A percentile compares a stretch with the other conserved stretches of the same genome.
These are phyloP conservation scores for Baccha elongata DNA, from an alignment of 2,888 invertebrate species.

Conservation along the genomic window DNA sequence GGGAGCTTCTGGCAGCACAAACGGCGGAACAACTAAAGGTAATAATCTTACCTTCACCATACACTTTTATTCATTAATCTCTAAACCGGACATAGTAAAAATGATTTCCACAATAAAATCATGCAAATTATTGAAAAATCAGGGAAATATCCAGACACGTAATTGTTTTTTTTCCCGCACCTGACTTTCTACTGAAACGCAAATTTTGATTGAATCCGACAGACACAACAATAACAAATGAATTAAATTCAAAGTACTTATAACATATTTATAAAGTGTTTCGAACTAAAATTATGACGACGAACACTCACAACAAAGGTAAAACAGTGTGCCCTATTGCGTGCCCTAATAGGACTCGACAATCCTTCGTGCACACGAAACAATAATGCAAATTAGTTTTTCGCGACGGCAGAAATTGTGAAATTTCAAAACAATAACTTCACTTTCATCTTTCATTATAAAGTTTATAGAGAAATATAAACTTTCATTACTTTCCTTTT, in stretches of 20 bases:
- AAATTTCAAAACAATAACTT: slow-evolving; percentile 32
- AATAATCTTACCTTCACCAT: neutral
- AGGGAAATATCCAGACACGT: neutral
- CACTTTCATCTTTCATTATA: slow-evolving; percentile 57
- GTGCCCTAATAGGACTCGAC: slow-evolving; percentile 45
- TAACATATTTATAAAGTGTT: slow-evolving; percentile 54
- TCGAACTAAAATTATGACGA: slow-evolving; percentile 49
- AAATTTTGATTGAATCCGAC: slow-evolving; percentile 45
- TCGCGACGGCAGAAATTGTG: slow-evolving; percentile 7
- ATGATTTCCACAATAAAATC: neutral
- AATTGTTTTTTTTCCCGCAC: neutral
- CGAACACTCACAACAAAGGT: slow-evolving; percentile 44
- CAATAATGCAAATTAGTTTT: slow-evolving; percentile 64
- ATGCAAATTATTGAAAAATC: too few species aligned
- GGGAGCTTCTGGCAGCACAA: slow-evolving; percentile 94
- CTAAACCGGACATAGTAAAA: neutral
- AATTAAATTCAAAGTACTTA: slow-evolving; percentile 19
- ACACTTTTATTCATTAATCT: neutral
- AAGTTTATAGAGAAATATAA: slow-evolving; percentile 43
- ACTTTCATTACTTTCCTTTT: slow-evolving; percentile 27
- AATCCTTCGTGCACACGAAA: slow-evolving; percentile 62
- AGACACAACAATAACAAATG: slow-evolving; percentile 29
- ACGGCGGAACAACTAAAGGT: slow-evolving; percentile 94
- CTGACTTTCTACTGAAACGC: slow-evolving; percentile 20
- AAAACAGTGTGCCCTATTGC: slow-evolving; percentile 49